Evolutionary conservation across 2,113 vertebrate species (phyloP).

Genomic region (Eubucco bourcierii): DNA sequence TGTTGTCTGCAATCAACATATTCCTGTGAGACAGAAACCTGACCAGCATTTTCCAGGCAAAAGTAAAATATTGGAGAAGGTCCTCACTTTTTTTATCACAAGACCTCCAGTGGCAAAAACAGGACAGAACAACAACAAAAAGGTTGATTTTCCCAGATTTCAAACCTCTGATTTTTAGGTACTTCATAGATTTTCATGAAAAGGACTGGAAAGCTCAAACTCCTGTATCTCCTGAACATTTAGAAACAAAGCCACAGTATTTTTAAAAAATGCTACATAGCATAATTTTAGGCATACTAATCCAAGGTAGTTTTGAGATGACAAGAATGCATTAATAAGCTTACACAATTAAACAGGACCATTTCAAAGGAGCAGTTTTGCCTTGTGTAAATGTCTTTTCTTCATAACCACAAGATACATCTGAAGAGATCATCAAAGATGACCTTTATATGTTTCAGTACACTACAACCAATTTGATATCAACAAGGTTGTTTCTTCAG

Average conservation of each 20-base stretch:
- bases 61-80: not conserved
- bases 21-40: not conserved
- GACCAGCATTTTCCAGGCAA: not conserved
- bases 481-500: not conserved
- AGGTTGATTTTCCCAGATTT: not conserved
- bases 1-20: not conserved
- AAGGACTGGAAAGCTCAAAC: not conserved
- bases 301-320: not conserved
- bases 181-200: not conserved
- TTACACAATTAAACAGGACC: not conserved
- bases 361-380: not conserved
- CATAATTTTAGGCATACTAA: not conserved
- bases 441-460: not conserved
- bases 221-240: not conserved
- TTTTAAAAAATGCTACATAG: not conserved
- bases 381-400: not conserved
- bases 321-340: not conserved
- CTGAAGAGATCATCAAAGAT: not conserved
- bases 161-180: not conserved
- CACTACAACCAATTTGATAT: accelerated
- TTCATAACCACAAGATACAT: not conserved
- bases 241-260: not conserved
- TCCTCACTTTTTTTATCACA: not conserved
- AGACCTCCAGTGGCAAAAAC: not conserved
- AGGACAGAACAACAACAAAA: not conserved